Base-by-base conservation (phyloP, 2,888 invertebrate species). In the Hypsopygia costalis region DNA sequence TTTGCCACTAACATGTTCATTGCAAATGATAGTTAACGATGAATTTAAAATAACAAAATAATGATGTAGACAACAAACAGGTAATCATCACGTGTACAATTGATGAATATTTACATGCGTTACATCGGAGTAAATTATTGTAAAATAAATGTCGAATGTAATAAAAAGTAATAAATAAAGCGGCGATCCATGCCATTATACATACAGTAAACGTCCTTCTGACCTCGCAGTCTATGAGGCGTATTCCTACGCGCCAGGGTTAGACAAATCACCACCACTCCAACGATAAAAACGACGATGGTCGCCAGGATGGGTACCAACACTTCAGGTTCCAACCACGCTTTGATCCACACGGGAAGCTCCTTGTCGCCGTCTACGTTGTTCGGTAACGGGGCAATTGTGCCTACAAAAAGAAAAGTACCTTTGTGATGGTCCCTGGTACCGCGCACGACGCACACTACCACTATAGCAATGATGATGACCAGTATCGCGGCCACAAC, bases 401-500 rank as follows among this genome's bases (percentile, higher is more conserved):
- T 95, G 69, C 95, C 96, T 96, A 85, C 4, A 51, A 65, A 34
- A 25, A 41, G 10, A 6, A 53, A 52, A 57, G 88, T 93, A 94
- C 96, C 95, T 94, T 95, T 96, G 80, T 94, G 93, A 67, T 92
- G 93, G 76, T 93, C 92, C 89, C 95, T 92, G 81, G 95, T 94
- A 73, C 96, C 95, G 70, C 94, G 93, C 63, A 97, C 93, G 68
- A 96, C 95, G 92, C 96, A 97, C 77, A 97, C 96, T 79, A 98
- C 96, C 79, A 96, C 93, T 76, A 97, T 93, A 69, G 97, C 97
- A 85, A 97, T 95, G 81, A 97, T 94, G 85, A 97, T 95, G 89
- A 98, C 97, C 71, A 97, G 92, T 63, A 96, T 91, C 64, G 97
- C 96, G 58, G 97, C 96, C 78, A 96, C 95, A 66, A 97, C 95